Percentiles rank a stretch among this genome's conserved stretches.
Evolutionary conservation across 1,140 invertebrate species (phyloP).

Genomic region (Calycopis cecrops): DNA sequence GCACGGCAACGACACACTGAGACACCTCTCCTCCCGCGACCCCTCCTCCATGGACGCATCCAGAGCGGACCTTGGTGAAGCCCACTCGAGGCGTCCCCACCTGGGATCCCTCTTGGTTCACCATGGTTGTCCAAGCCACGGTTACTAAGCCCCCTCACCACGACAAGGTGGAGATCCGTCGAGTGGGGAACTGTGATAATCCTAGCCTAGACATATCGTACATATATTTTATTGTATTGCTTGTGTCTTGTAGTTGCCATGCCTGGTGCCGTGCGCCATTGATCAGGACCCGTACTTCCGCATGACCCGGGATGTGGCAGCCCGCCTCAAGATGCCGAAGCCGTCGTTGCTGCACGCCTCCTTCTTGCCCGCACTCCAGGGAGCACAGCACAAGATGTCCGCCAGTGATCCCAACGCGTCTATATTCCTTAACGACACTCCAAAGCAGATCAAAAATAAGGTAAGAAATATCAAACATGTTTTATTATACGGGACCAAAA

Average conservation of each 20-base stretch:
- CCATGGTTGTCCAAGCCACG: no score
- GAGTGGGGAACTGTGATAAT: no score
- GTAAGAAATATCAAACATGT: constrained; percentile 66
- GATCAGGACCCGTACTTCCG: constrained; percentile 99
- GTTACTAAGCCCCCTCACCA: no score
- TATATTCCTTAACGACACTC: constrained; percentile 95
- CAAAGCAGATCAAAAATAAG: constrained; percentile 98
- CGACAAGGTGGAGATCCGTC: no score
- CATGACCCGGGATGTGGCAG: constrained; percentile 98
- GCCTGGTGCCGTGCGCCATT: constrained; percentile 98
- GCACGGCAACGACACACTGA: no score
- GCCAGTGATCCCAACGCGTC: constrained; percentile 96
- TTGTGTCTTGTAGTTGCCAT: constrained; percentile 75
- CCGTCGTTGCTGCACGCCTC: constrained; percentile 95
- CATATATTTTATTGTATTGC: background rate
- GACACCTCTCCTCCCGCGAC: no score
- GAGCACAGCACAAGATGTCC: constrained; percentile 98
- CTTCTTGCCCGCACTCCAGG: constrained; percentile 97
- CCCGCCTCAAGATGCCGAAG: constrained; percentile 90
- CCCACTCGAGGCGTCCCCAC: no score
- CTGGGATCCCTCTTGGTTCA: no score
- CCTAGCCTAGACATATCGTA: background rate
- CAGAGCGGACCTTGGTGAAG: no score
- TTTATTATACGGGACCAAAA: no score
- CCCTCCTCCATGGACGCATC: no score